A percentile compares a stretch with the other conserved stretches of the same genome.
Conservation (phyloP, 53 echinoderm and acorn worm species). For the Temnopleurus reevesii region DNA sequence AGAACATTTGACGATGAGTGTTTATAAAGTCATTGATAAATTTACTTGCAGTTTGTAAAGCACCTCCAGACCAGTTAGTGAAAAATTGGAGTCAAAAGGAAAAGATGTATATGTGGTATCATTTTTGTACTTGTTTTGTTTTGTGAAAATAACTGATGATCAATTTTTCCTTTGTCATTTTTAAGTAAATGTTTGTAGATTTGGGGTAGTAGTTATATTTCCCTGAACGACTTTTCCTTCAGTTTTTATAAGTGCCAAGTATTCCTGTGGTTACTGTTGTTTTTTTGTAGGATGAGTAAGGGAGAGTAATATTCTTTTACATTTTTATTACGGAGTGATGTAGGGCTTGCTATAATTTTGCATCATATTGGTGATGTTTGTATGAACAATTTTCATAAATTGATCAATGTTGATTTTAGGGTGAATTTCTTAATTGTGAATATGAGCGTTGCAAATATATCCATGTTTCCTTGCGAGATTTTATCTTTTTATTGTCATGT, state of each 20-base stretch:
- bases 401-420: neutral
- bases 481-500: neutral
- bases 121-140: neutral
- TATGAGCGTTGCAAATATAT: neutral
- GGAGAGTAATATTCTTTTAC: neutral
- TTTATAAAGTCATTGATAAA: no score
- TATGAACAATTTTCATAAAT: neutral
- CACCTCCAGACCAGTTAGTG: no score
- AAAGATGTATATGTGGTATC: neutral
- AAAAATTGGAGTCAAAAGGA: neutral
- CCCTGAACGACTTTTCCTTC: neutral
- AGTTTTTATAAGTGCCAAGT: constrained; percentile 29
- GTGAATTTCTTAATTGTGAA: neutral
- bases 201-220: neutral
- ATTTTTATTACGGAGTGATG: neutral
- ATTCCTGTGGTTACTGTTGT: neutral
- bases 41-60: no score
- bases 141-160: neutral
- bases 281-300: neutral
- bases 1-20: no score
- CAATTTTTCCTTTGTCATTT: neutral
- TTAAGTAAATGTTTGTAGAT: neutral
- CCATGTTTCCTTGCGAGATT: neutral
- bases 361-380: neutral
- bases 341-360: neutral